Percentiles rank a stretch among this genome's conserved stretches.
Conservation (phyloP, 1,140 invertebrate genomes). For the Aphelenchoides avenae region DNA sequence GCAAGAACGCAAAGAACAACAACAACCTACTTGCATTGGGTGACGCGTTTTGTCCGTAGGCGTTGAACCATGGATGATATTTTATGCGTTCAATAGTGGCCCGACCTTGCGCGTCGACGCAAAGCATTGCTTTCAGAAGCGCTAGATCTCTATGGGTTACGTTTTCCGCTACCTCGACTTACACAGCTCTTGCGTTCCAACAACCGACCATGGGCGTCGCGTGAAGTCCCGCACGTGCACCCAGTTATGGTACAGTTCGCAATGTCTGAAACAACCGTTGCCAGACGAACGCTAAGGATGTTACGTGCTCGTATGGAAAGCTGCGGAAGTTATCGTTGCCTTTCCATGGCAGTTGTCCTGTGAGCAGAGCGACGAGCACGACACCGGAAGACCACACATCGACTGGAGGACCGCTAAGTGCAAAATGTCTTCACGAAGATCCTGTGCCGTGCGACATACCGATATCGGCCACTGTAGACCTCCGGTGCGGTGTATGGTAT, state of each 20-base stretch:
- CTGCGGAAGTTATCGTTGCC: too few species aligned
- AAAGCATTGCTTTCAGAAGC: conserved; percentile 22
- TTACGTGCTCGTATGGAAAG: too few species aligned
- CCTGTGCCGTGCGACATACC: too few species aligned
- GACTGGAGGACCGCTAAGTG: conserved; percentile 85
- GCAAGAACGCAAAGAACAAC: too few species aligned
- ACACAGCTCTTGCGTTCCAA: conserved; percentile 23
- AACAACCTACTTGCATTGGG: too few species aligned
- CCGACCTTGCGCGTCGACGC: conserved; percentile 6
- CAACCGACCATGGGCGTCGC: conserved; percentile 22
- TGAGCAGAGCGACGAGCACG: conserved; percentile 82
- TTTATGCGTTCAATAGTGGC: conserved; percentile 10
- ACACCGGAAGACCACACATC: conserved; percentile 95
- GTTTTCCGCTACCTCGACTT: too few species aligned
- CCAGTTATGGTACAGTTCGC: conserved; percentile 1
- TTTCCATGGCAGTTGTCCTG: conserved; percentile 69
- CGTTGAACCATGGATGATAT: conserved; percentile 35
- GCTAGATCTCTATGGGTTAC: conserved; percentile 25
- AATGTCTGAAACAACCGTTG: not conserved
- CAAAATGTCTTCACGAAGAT: too few species aligned
- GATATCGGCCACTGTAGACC: conserved; percentile 65
- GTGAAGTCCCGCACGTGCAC: conserved; percentile 7
- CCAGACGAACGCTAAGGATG: too few species aligned
- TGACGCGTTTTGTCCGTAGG: too few species aligned
- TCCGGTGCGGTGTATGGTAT: conserved; percentile 93